phyloP scores from a whole-genome alignment of 1,140 invertebrate genomes.

The Calephelis virginiensis region DNA sequence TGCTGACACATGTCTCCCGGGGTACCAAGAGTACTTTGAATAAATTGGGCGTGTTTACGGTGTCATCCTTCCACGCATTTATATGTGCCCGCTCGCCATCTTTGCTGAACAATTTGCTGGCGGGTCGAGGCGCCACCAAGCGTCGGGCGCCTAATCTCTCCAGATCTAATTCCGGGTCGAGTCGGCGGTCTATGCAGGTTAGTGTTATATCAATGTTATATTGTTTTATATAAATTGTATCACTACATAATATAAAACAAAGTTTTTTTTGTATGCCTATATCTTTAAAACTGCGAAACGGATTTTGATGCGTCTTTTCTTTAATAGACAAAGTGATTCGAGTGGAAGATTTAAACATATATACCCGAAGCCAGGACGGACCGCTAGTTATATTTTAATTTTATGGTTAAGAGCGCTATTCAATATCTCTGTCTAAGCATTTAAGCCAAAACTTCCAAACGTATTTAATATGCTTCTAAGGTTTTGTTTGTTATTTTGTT shows the following conservation, averaged over 20 bases:
- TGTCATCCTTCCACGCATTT: constrained; percentile 98
- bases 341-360: too few relatives aligned
- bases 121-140: constrained; percentile 93
- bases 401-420: too few relatives aligned
- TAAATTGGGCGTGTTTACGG: constrained; percentile 97
- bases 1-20: constrained; percentile 96
- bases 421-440: too few relatives aligned
- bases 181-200: constrained; percentile 88
- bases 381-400: too few relatives aligned
- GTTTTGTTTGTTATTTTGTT: too few relatives aligned
- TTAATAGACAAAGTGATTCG: too few relatives aligned
- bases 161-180: constrained; percentile 92
- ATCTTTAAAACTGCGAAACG: too few relatives aligned
- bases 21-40: constrained; percentile 96
- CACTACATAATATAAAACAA: neutral
- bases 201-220: constrained; percentile 1
- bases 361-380: too few relatives aligned
- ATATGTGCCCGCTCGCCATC: constrained; percentile 97
- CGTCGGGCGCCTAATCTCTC: constrained; percentile 91
- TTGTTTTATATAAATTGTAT: neutral
- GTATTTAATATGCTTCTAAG: too few relatives aligned
- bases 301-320: too few relatives aligned
- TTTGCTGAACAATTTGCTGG: constrained; percentile 93
- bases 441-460: too few relatives aligned
- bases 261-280: too few relatives aligned